A percentile compares a stretch with the other conserved stretches of the same genome.
These are phyloP conservation scores for Oceanites oceanicus DNA, from an alignment of 2,113 vertebrate species.

Conservation along the genomic window DNA sequence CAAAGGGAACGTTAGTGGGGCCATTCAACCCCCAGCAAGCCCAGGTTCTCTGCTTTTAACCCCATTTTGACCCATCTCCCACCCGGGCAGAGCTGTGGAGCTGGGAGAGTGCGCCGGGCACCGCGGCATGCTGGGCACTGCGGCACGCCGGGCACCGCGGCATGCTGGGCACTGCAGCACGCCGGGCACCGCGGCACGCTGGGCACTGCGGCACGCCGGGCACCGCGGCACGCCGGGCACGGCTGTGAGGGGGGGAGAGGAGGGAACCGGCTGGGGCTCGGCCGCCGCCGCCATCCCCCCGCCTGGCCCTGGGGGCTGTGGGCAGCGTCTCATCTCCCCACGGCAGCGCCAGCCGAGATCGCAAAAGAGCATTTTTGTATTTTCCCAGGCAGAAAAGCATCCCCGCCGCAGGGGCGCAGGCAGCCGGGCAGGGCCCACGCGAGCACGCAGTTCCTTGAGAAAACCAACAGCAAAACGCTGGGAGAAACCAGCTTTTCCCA, in stretches of 20 bases:
- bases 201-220: neutral
- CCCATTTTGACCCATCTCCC: neutral
- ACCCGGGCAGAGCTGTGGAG: neutral
- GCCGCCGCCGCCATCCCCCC: neutral
- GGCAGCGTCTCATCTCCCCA: neutral
- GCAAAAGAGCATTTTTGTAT: neutral
- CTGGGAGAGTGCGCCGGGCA: neutral
- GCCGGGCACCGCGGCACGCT: neutral
- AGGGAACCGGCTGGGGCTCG: neutral
- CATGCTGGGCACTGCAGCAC: too few relatives aligned
- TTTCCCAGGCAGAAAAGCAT: neutral
- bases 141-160: neutral
- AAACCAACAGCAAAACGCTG: neutral
- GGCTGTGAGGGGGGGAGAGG: neutral
- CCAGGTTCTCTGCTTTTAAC: neutral
- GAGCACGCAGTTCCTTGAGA: rapidly evolving
- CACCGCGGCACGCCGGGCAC: neutral
- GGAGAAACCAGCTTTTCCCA: neutral
- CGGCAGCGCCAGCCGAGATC: neutral
- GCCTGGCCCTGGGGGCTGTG: rapidly evolving
- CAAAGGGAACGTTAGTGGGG: rapidly evolving
- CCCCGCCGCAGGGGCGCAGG: rapidly evolving
- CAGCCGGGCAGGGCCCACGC: neutral
- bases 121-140: neutral
- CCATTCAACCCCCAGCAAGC: rapidly evolving